Conservation (phyloP, 92 coral and sea anemone genomes). For the Parazoanthus atlanticus region DNA sequence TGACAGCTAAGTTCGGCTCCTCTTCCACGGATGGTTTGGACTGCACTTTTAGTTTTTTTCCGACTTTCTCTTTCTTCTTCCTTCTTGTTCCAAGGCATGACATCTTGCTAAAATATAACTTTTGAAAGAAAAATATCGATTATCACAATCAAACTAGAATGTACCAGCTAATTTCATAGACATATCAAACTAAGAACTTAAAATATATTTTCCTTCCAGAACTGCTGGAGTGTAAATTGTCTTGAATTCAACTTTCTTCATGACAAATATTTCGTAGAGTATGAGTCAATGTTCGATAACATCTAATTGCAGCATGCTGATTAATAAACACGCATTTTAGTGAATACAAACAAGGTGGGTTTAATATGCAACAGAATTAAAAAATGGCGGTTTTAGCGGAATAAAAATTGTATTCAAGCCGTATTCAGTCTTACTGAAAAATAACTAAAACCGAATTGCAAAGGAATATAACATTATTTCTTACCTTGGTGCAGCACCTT, state of each 20-base stretch:
- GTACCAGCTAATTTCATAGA: not conserved
- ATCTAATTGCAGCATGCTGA: not conserved
- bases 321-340: too few species aligned
- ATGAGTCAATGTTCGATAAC: not conserved
- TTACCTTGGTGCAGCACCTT: not conserved
- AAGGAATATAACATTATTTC: not conserved
- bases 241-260: too few species aligned
- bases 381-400: not conserved
- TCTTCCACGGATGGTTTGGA: not conserved
- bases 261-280: not conserved
- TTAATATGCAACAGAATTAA: too few species aligned
- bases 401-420: not conserved
- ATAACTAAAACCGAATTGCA: not conserved
- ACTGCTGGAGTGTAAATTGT: too few species aligned
- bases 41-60: not conserved
- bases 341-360: not conserved
- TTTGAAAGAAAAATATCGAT: not conserved
- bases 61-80: not conserved
- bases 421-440: not conserved
- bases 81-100: constrained; percentile 22
- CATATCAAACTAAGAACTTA: too few species aligned
- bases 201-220: too few species aligned
- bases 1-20: not conserved
- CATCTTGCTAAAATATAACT: not conserved
- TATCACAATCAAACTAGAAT: not conserved